Base-by-base conservation (phyloP, 2,888 invertebrate species). In the Clitarchus hookeri region DNA sequence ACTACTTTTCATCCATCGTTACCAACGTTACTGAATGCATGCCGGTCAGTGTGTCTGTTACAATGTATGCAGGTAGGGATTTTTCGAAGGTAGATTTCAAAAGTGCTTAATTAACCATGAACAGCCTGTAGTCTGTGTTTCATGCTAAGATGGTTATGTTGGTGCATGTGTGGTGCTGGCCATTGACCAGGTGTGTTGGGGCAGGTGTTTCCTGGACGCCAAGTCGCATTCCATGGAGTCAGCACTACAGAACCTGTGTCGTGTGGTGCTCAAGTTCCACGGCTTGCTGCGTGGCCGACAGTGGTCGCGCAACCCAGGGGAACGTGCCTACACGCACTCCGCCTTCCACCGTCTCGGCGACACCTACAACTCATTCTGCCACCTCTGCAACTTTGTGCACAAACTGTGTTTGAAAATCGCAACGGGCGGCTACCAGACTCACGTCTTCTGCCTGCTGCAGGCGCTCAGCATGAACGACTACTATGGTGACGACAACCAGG, bases 221-320 rank as follows among this genome's bases (percentile, higher is more conserved):
- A 93, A 95, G 85, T 95, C 95, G 53, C 93, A 93, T 48, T 94
- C 94, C 4, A 94, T 96, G 65, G 94, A 94, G 90, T 94, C 94
- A 88, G 93, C 95, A 0, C 91, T 97, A 65, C 94, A 95, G 86
- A 95, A 95, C 90, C 94, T 96, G 26, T 96, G 96, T 89, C 94
- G 94, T 84, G 94, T 96, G 12, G 94, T 96, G 77, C 90, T 96
- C 88, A 95, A 95, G 89, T 95, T 95, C 89, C 95, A 95, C 89
- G 93, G 95, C 86, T 93, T 94, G 88, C 90, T 95, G 85, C 91
- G 89, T 93, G 78, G 80, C 25, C 91, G 88, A 94, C 92, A 92
- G 88, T 95, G 95, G 95, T 91, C 91, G 44, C 92, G 92, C 88
- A 91, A 90, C 0, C 91, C 93, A 6, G 85, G 77, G n/a, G 85